Base-by-base conservation (phyloP, 2,113 vertebrate species). In the Rhinoderma darwinii region DNA sequence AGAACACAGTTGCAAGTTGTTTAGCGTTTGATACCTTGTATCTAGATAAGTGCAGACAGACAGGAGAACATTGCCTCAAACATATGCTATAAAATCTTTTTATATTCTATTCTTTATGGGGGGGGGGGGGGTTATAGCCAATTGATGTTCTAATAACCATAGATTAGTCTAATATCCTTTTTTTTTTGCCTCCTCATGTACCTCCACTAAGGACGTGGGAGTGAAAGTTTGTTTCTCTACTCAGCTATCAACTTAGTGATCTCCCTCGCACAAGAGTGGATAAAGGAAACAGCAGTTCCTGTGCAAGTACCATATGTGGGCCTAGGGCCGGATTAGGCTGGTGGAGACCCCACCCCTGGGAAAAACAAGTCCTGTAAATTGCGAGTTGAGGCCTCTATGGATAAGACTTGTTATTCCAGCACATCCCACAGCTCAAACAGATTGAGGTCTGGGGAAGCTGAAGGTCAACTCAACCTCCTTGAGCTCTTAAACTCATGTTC, bases 21-120 rank as follows among this genome's bases (percentile, higher is more conserved):
- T 79, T 79, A 37, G 18, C 12, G 30, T 79, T 61, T 81, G 51
- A 27, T n/a, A 43, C 78, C 78, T 63, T 61, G 14, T 61, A 51
- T 63, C 25, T 17, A 39, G 25, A 43, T 22, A 81, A 27, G 25
- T 43, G 25, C 0, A 63, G 25, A 81, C 56, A 54, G 32, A 27
- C 25, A 17, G 17, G 10, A 32, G n/a, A 30, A 27, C 18, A 39
- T 11, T 37, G 5, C 4, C 4, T 73, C 39, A 25, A 50, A 27
- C 20, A 68, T 25, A 10, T 0, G 4, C 66, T 35, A 25, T 70
- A 32, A 20, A 32, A 20, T 5, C 17, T 18, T 37, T 37, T 20
- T 70, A 37, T 7, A 7, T 27, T 11, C 11, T 73, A 0, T 35
- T 39, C 4, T 73, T 73, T 35, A 11, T n/a, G n/a, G n/a, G n/a